phyloP scores from a whole-genome alignment of 1,140 invertebrate species.

The Aleiodes sp. region DNA sequence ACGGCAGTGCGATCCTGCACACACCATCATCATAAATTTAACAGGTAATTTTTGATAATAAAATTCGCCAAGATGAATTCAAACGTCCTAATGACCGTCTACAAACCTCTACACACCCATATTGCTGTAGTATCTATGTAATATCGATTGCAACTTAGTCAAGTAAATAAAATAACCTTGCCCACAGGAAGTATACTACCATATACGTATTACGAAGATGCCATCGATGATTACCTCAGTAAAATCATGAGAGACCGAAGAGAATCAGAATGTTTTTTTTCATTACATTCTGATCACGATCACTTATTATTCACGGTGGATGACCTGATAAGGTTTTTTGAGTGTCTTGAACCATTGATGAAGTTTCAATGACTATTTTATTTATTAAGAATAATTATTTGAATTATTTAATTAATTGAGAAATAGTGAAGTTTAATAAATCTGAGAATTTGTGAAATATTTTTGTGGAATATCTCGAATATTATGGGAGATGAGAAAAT shows the following conservation, averaged over 20 bases:
- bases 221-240: conserved; percentile 38
- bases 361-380: background rate
- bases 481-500: too few species aligned
- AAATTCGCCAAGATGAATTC: background rate
- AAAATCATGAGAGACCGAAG: background rate
- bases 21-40: background rate
- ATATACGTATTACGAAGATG: conserved; percentile 45
- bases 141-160: background rate
- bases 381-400: background rate
- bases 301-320: background rate
- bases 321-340: conserved; percentile 12
- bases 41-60: background rate
- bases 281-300: conserved; percentile 15
- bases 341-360: background rate
- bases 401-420: too few species aligned
- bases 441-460: too few species aligned
- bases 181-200: conserved; percentile 48
- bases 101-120: conserved; percentile 6
- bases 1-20: too few species aligned
- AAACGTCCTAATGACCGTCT: background rate
- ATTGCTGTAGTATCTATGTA: background rate
- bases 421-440: too few species aligned
- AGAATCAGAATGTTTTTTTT: conserved; percentile 2
- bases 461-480: too few species aligned
- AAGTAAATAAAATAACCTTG: conserved; percentile 46